phyloP scores from a whole-genome alignment of 2,888 invertebrate genomes.

The Copidosoma aretas region DNA sequence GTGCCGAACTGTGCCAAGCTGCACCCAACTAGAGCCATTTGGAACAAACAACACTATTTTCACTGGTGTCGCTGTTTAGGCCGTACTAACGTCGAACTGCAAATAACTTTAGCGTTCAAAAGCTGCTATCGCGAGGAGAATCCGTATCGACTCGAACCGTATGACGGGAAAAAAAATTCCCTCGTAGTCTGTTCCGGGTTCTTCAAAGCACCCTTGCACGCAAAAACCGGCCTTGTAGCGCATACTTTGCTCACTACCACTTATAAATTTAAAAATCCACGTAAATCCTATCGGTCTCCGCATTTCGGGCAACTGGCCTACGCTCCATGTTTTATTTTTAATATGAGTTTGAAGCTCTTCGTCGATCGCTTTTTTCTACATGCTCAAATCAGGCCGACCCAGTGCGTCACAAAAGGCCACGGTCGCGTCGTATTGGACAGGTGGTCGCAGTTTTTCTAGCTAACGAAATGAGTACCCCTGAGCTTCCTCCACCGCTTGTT shows the following conservation, averaged over 20 bases:
- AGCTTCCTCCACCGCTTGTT: too few relatives aligned
- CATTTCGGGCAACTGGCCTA: conserved; percentile 5
- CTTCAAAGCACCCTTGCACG: conserved; percentile 23
- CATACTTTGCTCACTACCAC: background rate
- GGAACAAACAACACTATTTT: too few relatives aligned
- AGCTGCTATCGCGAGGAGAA: conserved; percentile 22
- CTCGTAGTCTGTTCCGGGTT: conserved; percentile 19
- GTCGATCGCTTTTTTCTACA: conserved; percentile 23
- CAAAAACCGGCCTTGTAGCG: conserved; percentile 28
- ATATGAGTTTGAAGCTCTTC: conserved; percentile 24
- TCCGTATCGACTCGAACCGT: conserved; percentile 21
- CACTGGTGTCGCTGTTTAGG: conserved; percentile 36
- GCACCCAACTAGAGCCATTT: too few relatives aligned
- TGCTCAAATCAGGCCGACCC: background rate
- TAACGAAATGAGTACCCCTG: too few relatives aligned
- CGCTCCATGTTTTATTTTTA: conserved; percentile 25
- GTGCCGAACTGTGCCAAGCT: too few relatives aligned
- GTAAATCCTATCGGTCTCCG: conserved; percentile 15
- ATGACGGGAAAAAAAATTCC: conserved; percentile 29
- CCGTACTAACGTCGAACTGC: conserved; percentile 35
- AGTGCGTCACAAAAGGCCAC: background rate
- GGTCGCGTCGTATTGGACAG: too few relatives aligned
- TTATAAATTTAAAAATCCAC: conserved; percentile 17
- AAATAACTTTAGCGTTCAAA: background rate
- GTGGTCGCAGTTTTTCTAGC: too few relatives aligned